These are phyloP conservation scores for Subacronicta megacephala DNA, from an alignment of 2,888 invertebrate species.

Conservation along the genomic window DNA sequence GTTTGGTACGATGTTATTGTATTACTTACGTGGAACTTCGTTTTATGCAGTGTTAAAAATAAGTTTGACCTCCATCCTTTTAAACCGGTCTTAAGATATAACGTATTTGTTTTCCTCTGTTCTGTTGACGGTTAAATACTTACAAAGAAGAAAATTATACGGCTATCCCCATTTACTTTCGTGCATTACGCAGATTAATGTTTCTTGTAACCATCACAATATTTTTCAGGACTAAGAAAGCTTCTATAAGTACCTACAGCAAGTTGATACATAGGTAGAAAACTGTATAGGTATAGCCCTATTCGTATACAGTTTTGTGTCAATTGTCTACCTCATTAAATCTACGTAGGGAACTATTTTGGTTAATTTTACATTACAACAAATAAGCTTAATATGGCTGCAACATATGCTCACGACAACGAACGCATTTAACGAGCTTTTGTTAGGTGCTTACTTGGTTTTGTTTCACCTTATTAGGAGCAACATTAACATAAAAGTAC, in stretches of 20 bases:
- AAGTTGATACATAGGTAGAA: too few species aligned
- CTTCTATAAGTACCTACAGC: slow-evolving; percentile 38
- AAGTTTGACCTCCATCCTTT: slow-evolving; percentile 48
- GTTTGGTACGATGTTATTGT: slow-evolving; percentile 33
- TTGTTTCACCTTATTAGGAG: slow-evolving; percentile 43
- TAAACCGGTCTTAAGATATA: slow-evolving; percentile 28
- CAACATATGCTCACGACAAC: slow-evolving; percentile 55
- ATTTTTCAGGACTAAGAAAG: slow-evolving; percentile 41
- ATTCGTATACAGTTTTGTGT: slow-evolving; percentile 11
- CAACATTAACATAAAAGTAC: slow-evolving; percentile 5
- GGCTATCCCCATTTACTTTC: slow-evolving; percentile 22
- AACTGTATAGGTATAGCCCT: too few species aligned
- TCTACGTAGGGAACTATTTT: slow-evolving; percentile 32
- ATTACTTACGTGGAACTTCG: slow-evolving; percentile 23
- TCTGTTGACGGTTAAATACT: slow-evolving; percentile 35
- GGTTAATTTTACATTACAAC: slow-evolving; percentile 19
- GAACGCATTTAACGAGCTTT: neutral
- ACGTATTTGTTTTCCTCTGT: slow-evolving; percentile 44
- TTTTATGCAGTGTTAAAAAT: slow-evolving; percentile 34
- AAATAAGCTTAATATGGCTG: slow-evolving; percentile 38
- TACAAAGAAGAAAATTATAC: slow-evolving; percentile 42
- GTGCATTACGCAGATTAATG: neutral
- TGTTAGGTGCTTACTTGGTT: too few species aligned
- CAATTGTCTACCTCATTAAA: slow-evolving; percentile 14
- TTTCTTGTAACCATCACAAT: too few species aligned